phyloP scores from a whole-genome alignment of 2,797 vertebrate species.

The Lophius americanus region DNA sequence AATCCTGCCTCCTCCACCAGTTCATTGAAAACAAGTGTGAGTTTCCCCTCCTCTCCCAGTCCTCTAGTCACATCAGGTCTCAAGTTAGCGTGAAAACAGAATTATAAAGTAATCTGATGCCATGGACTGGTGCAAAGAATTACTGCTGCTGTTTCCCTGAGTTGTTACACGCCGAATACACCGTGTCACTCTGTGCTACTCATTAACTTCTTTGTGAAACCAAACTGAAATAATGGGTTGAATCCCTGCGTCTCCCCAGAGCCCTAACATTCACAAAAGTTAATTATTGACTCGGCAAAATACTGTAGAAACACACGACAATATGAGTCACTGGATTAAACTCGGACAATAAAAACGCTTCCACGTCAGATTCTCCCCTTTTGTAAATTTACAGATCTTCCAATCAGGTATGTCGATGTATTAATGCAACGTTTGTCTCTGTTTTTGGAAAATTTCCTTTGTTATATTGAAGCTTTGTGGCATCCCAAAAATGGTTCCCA shows the following conservation, averaged over 20 bases:
- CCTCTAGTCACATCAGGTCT: conserved; percentile 10
- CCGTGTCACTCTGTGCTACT: conserved; percentile 5
- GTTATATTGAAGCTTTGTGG: no score
- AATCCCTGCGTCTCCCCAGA: neutral
- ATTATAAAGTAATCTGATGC: neutral
- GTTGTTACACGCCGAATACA: conserved; percentile 4
- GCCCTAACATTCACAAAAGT: conserved; percentile 10
- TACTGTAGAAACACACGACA: neutral
- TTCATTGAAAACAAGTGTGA: conserved; percentile 97
- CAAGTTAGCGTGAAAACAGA: neutral
- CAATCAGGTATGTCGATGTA: no score
- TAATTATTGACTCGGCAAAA: conserved; percentile 18
- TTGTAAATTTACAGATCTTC: no score
- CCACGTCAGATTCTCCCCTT: no score
- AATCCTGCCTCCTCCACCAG: conserved; percentile 95
- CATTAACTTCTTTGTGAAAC: conserved; percentile 6
- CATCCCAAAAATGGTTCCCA: no score
- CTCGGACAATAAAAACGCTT: no score
- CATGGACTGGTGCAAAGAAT: neutral
- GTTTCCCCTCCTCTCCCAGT: conserved; percentile 37
- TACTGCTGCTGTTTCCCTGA: conserved; percentile 1
- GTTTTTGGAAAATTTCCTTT: no score
- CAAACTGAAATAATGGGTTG: neutral
- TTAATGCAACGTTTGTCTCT: no score
- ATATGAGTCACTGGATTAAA: no score